Base-by-base conservation (phyloP, 2,888 invertebrate genomes). In the Chloroclysta siterata region DNA sequence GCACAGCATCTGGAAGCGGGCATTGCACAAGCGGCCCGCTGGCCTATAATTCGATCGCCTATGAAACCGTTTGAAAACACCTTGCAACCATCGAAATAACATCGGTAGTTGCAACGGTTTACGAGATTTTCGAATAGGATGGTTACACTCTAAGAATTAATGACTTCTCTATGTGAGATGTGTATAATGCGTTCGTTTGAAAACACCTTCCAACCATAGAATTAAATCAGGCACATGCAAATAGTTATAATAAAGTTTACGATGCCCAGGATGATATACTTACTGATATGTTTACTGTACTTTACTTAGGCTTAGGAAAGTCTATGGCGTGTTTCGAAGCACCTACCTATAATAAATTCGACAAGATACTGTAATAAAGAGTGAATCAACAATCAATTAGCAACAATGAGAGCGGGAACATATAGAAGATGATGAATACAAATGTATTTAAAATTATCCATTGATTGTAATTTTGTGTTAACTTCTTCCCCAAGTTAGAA, bases 41-140 rank as follows among this genome's bases (percentile, higher is more conserved):
- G 65, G 69, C 76, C 64, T 71, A 72, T 72, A 77, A 80, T 77
- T 80, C 76, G 72, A 72, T 79, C 79, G 72, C 71, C 76, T 71
- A 71, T 74, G 69, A 72, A 68, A 72, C 71, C 69, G 69, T 58
- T 59, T 55, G 69, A 64, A 64, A 57, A 50, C 63, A 68, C 64
- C 64, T 70, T 71, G 69, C 70, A 70, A 65, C 64, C 63, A 52
- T 65, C 63, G 56, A 65, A 70, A 67, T 63, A 64, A 56, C 64
- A 42, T 14, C 44, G 62, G 53, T 64, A 52, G 58, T 55, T 63
- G 60, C 58, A 39, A 39, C 3, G n/a, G 60, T 67, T 67, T 63
- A 65, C 62, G 68, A 51, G 48, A 14, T 50, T 54, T 50, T 39
- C 33, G 39, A 44, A 28, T 52, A 33, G 42, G 60, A 53, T 52